Evolutionary conservation across 2,113 vertebrate genomes (phyloP).

Genomic region (Indicator indicator): DNA sequence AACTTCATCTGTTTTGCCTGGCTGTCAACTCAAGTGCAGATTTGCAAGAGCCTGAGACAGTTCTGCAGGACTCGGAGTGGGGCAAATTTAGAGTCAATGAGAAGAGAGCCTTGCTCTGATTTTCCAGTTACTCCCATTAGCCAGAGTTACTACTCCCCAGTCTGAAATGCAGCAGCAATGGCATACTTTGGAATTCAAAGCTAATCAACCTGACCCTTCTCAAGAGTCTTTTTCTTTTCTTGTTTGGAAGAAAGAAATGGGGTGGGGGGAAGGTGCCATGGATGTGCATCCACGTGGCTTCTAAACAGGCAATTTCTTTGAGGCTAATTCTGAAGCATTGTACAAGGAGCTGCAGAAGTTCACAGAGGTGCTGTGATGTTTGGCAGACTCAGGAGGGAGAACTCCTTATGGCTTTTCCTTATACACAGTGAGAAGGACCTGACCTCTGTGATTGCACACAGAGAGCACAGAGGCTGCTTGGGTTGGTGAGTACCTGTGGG

Average conservation of each 20-base stretch:
- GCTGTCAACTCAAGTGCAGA: not conserved
- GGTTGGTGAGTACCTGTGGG: not conserved
- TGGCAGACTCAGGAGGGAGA: not conserved
- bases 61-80: not conserved
- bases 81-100: not conserved
- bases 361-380: too few species aligned
- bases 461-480: not conserved
- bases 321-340: not conserved
- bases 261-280: not conserved
- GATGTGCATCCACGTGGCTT: not conserved
- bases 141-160: not conserved
- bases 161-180: not conserved
- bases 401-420: not conserved
- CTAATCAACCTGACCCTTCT: not conserved
- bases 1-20: not conserved
- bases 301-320: not conserved
- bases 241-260: not conserved
- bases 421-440: rapidly evolving
- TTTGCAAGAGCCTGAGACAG: not conserved
- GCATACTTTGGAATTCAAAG: not conserved
- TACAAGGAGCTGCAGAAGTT: not conserved
- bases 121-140: not conserved
- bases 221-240: not conserved
- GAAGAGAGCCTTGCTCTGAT: not conserved
- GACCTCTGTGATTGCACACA: rapidly evolving